phyloP scores from a whole-genome alignment of 1,140 invertebrate genomes.

The Macrostomum lignano region DNA sequence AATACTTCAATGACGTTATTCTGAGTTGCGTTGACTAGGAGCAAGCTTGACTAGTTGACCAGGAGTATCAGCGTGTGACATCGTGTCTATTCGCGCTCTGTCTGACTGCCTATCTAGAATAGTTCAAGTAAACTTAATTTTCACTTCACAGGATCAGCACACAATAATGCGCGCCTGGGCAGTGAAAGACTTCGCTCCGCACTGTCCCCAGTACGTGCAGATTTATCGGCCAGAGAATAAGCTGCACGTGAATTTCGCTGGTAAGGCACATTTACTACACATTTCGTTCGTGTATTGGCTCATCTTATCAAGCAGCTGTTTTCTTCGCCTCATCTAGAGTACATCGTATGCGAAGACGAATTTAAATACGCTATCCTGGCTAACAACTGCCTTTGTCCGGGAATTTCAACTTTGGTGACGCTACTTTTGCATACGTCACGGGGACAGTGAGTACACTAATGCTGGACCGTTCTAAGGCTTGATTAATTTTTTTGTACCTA shows the following conservation, averaged over 20 bases:
- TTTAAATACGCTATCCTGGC: constrained; percentile 84
- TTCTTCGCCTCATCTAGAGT: constrained; percentile 36
- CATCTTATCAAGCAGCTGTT: too few species aligned
- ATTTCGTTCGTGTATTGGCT: not conserved
- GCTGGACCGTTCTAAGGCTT: too few species aligned
- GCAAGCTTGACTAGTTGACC: too few species aligned
- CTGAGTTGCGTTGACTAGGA: too few species aligned
- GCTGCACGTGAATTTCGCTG: constrained; percentile 80
- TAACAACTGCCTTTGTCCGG: constrained; percentile 87
- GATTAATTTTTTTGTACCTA: too few species aligned
- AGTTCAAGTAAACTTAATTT: too few species aligned
- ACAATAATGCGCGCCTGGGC: constrained; percentile 88
- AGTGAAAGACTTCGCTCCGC: constrained; percentile 80
- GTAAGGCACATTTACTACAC: constrained; percentile 12
- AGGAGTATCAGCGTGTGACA: too few species aligned
- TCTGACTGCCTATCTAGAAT: too few species aligned
- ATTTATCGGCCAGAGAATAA: constrained; percentile 91
- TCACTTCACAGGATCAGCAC: constrained; percentile 77
- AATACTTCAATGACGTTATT: too few species aligned
- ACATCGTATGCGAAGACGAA: constrained; percentile 76
- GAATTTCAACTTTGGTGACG: constrained; percentile 74
- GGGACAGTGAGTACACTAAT: constrained; percentile 83
- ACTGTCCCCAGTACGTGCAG: constrained; percentile 81
- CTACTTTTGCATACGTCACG: constrained; percentile 70
- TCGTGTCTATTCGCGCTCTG: too few species aligned